These are phyloP conservation scores for Rhyacichthys aspro DNA, from an alignment of 2,797 vertebrate species.

Conservation along the genomic window DNA sequence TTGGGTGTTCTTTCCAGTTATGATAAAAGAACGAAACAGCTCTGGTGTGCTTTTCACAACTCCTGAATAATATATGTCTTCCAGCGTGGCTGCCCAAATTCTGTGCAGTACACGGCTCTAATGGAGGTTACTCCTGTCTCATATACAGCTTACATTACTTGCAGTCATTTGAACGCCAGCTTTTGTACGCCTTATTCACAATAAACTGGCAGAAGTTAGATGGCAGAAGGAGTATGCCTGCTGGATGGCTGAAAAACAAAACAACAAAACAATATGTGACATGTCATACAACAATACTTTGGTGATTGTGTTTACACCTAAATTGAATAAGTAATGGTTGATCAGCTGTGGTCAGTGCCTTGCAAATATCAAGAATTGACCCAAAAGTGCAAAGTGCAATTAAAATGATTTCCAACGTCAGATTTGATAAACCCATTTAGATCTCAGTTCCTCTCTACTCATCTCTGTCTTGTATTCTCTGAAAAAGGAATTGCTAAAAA, in stretches of 20 bases:
- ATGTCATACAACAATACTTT: background rate
- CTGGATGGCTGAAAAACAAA: background rate
- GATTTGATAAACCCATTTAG: too few relatives aligned
- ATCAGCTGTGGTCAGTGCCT: too few relatives aligned
- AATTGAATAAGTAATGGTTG: too few relatives aligned
- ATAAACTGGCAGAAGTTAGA: background rate
- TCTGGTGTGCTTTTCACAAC: constrained; percentile 53
- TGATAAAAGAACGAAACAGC: constrained; percentile 43
- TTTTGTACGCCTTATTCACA: constrained; percentile 6
- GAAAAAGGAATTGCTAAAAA: too few relatives aligned
- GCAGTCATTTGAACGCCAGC: background rate
- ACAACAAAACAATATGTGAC: background rate
- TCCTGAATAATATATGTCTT: constrained; percentile 60
- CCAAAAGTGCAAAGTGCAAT: too few relatives aligned
- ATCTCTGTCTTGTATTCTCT: too few relatives aligned
- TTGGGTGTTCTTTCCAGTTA: constrained; percentile 39
- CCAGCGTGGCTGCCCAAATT: constrained; percentile 46
- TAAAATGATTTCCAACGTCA: too few relatives aligned
- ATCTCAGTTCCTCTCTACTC: too few relatives aligned
- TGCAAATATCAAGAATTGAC: too few relatives aligned
- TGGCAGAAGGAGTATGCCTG: background rate
- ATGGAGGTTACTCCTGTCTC: constrained; percentile 20
- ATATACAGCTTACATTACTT: constrained; percentile 17
- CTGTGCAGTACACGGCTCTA: constrained; percentile 20
- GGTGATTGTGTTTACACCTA: too few relatives aligned